Percentiles rank a stretch among this genome's conserved stretches.
Evolutionary conservation across 2,797 vertebrate genomes (phyloP).

Genomic region (Ispidina picta): DNA sequence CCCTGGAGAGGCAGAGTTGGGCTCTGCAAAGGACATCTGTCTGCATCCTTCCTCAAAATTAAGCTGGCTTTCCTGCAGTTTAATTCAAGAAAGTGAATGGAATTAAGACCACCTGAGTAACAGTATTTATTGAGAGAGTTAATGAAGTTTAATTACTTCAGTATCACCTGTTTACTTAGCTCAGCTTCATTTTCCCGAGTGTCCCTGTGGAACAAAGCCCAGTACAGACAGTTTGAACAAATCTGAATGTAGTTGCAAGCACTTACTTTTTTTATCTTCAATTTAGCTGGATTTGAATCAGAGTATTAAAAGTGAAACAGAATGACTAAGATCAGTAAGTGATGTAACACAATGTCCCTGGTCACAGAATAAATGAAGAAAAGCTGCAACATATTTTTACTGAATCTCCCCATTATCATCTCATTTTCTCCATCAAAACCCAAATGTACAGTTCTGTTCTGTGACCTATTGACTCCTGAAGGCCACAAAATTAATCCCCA

Average conservation of each 20-base stretch:
- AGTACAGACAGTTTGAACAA: not conserved
- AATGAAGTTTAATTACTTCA: not conserved
- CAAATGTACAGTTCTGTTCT: not conserved
- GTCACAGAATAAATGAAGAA: not conserved
- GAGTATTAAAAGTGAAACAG: not conserved
- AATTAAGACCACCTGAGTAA: slow-evolving; percentile 1
- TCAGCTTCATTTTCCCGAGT: not conserved
- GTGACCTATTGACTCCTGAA: not conserved
- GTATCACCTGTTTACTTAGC: not conserved
- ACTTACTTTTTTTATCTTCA: not conserved
- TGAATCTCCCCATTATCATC: not conserved
- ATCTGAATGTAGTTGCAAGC: not conserved
- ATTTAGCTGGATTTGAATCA: not conserved
- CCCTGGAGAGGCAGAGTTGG: not conserved
- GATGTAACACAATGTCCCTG: not conserved
- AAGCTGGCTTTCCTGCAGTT: not conserved
- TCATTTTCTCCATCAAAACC: not conserved
- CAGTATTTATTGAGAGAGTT: not conserved
- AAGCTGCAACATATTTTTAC: not conserved
- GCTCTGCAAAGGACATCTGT: not conserved
- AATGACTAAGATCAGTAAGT: not conserved
- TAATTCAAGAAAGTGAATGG: slow-evolving; percentile 3
- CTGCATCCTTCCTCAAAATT: not conserved
- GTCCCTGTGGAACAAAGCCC: not conserved
- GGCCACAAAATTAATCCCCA: not conserved